Percentiles rank a stretch among this genome's conserved stretches.
These are phyloP conservation scores for Aromia moschata DNA, from an alignment of 2,888 invertebrate species.

Conservation along the genomic window DNA sequence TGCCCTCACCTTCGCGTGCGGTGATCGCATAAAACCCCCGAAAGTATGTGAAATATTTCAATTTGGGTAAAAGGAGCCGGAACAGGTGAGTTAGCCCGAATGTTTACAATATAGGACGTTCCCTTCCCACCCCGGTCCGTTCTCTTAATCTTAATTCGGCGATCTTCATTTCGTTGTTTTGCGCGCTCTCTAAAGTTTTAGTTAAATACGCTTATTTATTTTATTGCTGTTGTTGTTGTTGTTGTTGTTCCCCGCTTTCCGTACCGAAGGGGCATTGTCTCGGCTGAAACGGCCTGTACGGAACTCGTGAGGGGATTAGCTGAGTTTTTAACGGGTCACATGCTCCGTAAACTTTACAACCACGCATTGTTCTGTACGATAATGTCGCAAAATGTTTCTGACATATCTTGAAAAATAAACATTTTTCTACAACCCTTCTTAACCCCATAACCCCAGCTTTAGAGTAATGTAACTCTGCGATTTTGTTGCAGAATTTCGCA, in stretches of 20 bases:
- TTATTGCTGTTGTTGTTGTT: slow-evolving; percentile 41
- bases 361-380: no score
- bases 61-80: slow-evolving; percentile 43
- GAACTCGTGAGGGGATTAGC: slow-evolving; percentile 11
- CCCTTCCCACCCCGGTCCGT: slow-evolving; percentile 29
- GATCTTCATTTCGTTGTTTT: slow-evolving; percentile 41
- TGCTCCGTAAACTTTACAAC: no score
- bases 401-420: no score
- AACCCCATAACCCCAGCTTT: no score
- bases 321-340: no score
- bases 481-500: no score
- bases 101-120: slow-evolving; percentile 41
- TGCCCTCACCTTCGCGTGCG: slow-evolving; percentile 35
- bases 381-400: no score
- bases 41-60: slow-evolving; percentile 49
- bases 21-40: slow-evolving; percentile 32
- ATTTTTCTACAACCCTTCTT: no score
- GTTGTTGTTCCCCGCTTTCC: slow-evolving; percentile 29
- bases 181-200: slow-evolving; percentile 42
- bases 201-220: slow-evolving; percentile 45
- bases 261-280: slow-evolving; percentile 15
- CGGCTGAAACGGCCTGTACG: neutral
- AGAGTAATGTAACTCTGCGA: no score
- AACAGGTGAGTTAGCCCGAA: slow-evolving; percentile 26
- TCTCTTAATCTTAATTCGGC: slow-evolving; percentile 43